Evolutionary conservation across 1,140 invertebrate species (phyloP), one percentile per base, ranked within the genome.

Genomic region (Antheraea pernyi): DNA sequence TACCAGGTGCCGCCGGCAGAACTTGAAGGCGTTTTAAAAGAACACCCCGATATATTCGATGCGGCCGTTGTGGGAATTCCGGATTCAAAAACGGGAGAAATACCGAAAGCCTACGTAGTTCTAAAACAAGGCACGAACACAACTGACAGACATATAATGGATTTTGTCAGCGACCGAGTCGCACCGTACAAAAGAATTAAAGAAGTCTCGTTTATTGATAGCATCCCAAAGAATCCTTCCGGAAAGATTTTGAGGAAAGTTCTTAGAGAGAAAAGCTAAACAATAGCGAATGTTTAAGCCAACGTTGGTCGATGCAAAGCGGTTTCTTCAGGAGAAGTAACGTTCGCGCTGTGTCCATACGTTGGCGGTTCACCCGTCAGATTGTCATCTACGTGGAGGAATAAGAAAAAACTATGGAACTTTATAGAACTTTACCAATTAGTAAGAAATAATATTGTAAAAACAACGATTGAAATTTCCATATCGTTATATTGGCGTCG

Each of bases 1-100:
- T 94, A 92, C 72, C 94, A 98, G 95, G 98, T 99, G 5, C 94
- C 97, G 7, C 98, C 98, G 16, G 97, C 97, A 0, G 97, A 98
- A 86, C 82, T 99, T 22, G 98, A 99, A 93, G 95, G 94, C 16
- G 75, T 98, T 9, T 81, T 98, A 10, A 93, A 96, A 70, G 93
- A 93, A 67, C 96, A 98, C 90, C 95, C 96, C 0, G 94, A 93
- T 58, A 93, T 99, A 2, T 80, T 91, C 19, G 97, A 98, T 82
- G 97, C 95, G 0, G 97, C 96, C 5, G 97, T 99, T 0, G 94
- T 98, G 75, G 97, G 97, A 1, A 89, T 97, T 63, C 95, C 96
- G 0, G 95, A 98, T 85, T 87, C 90, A 8, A 92, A 90, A 59
- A 92, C 91, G 67, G 97, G 97, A 6, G 97, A 98, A 91, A 92